These are phyloP conservation scores for Leptodactylus fuscus DNA, from an alignment of 2,113 vertebrate species.

Conservation along the genomic window DNA sequence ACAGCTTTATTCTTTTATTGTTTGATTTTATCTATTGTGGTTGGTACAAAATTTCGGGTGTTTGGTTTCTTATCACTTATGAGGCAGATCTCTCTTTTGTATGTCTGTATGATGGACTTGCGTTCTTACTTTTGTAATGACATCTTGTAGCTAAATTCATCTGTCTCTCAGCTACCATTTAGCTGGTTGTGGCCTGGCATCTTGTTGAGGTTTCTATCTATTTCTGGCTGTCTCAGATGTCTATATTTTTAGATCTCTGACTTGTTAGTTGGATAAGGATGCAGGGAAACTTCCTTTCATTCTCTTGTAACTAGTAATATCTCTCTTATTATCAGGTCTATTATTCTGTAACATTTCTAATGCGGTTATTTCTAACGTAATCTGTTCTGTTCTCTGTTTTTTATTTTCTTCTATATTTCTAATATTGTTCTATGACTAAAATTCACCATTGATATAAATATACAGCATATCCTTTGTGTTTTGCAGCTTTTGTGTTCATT, in stretches of 20 bases:
- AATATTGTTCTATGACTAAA: background rate
- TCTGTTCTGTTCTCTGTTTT: no score
- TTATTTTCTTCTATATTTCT: background rate
- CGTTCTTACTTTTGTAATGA: background rate
- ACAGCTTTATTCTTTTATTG: background rate
- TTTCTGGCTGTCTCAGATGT: conserved; percentile 50
- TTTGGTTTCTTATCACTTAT: background rate
- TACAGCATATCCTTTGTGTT: background rate
- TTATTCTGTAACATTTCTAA: background rate
- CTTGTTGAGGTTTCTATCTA: conserved; percentile 25
- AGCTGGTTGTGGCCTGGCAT: conserved; percentile 4
- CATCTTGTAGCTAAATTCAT: background rate
- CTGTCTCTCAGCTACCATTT: background rate
- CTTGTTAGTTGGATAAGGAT: conserved; percentile 26
- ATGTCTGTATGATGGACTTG: background rate
- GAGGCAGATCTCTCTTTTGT: background rate
- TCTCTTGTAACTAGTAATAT: background rate
- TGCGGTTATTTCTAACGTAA: background rate
- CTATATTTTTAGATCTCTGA: conserved; percentile 50
- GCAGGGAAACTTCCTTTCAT: background rate
- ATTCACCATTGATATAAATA: background rate
- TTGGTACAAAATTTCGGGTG: background rate
- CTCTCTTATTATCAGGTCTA: background rate
- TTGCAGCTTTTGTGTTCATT: background rate
- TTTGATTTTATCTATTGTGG: background rate